These are phyloP conservation scores for rabbit (Oryctolagus cuniculus) DNA, from an alignment of 2,113 vertebrate genomes.

Conservation along the genomic window mOryCun1.1 NC_091441.1:52809001-52809500, in stretches of 20 bases:
- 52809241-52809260: not conserved
- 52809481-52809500: not conserved
- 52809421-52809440: not conserved
- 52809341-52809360: not conserved
- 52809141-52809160: not conserved
- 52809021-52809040: not conserved
- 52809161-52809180: not conserved
- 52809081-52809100: not conserved
- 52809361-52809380: not conserved
- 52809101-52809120: not conserved
- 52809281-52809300: not conserved
- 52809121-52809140: not conserved
- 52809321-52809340: not conserved
- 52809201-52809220: not conserved
- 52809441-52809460: not conserved
- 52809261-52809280: not conserved
- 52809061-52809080: slow-evolving; percentile 7
- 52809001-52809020: not conserved
- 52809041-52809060: slow-evolving; percentile 19
- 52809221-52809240: not conserved
- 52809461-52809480: not conserved
- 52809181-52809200: not conserved
- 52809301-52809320: not conserved
- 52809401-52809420: not conserved
- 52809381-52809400: not conserved